Conservation (phyloP, 2,113 vertebrate genomes). For the Sinosuthora webbiana region DNA sequence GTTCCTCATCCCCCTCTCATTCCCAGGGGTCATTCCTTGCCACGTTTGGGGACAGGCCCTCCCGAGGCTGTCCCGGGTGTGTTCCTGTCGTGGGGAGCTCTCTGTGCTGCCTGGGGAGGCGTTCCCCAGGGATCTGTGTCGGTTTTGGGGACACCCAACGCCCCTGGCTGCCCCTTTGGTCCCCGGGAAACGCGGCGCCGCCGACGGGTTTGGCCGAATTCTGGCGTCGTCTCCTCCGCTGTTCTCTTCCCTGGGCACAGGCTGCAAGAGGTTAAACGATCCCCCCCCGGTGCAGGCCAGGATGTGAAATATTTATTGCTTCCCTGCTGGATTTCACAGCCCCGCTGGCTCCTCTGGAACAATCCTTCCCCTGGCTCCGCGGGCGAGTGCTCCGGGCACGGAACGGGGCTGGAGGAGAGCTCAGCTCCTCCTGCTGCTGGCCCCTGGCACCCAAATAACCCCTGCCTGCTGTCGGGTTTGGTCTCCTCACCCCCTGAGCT, state of each 20-base stretch:
- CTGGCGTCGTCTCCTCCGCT: neutral
- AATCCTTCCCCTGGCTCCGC: neutral
- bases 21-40: neutral
- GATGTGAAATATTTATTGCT: neutral
- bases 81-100: neutral
- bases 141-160: too few species aligned
- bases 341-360: neutral
- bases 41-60: neutral
- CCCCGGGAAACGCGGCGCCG: neutral
- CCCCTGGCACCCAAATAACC: neutral
- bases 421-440: neutral
- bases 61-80: neutral
- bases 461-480: too few species aligned
- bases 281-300: neutral
- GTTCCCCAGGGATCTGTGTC: neutral
- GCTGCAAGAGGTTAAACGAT: neutral
- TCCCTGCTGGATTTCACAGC: neutral
- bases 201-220: neutral
- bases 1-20: neutral
- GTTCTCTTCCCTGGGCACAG: accelerated
- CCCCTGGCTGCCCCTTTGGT: neutral
- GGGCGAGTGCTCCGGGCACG: neutral
- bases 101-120: neutral
- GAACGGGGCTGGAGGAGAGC: neutral
- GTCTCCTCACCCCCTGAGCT: too few species aligned